phyloP scores from a whole-genome alignment of 1,140 invertebrate species.

The Macrocentrus cingulum region DNA sequence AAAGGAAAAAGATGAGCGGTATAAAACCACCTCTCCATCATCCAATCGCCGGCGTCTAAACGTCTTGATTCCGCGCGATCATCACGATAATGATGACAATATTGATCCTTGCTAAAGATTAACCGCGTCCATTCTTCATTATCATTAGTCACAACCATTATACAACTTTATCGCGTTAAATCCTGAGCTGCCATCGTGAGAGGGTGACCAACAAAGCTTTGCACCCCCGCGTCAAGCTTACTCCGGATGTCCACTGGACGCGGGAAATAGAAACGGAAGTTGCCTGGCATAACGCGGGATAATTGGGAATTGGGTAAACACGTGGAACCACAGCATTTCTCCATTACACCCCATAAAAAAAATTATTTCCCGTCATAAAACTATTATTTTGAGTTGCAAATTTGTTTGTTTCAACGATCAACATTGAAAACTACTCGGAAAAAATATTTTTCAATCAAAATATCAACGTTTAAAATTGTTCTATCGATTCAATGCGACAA shows the following conservation, averaged over 20 bases:
- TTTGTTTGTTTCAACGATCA: no score
- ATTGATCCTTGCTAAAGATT: constrained; percentile 17
- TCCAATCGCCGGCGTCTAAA: neutral
- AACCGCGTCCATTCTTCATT: constrained; percentile 15
- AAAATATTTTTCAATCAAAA: no score
- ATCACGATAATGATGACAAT: constrained; percentile 22
- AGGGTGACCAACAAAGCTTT: no score
- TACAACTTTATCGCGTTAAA: constrained; percentile 15
- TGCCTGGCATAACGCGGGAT: constrained; percentile 10
- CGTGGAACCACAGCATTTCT: neutral
- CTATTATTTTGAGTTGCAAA: no score
- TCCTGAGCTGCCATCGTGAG: no score
- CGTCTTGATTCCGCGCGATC: constrained; percentile 8
- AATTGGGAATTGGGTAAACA: constrained; percentile 6
- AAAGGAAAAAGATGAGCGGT: neutral
- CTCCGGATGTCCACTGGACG: constrained; percentile 4
- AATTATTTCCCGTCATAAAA: no score
- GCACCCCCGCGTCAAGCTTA: constrained; percentile 3
- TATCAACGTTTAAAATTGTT: no score
- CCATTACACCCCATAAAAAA: no score
- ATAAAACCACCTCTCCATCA: neutral
- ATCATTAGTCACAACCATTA: constrained; percentile 17
- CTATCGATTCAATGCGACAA: no score
- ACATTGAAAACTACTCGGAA: no score
- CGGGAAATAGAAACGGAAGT: constrained; percentile 23